Evolutionary conservation across 2,888 invertebrate species (phyloP), one percentile per base, ranked within the genome.

Genomic region (Linnaemya vulpina): DNA sequence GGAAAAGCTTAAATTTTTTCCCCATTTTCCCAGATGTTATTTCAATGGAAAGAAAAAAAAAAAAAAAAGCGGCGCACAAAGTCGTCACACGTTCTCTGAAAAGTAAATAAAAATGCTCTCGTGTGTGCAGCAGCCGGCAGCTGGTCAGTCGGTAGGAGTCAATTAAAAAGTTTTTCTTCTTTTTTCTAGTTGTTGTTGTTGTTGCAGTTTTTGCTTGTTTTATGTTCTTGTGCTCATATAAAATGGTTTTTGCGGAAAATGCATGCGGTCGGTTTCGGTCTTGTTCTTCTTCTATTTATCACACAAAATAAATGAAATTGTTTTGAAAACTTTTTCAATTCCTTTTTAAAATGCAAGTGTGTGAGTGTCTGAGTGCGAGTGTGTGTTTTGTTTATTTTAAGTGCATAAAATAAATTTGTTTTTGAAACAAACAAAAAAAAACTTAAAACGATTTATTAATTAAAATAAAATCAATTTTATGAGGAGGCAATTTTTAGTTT

Each of bases 301-400:
- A 63, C 13, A 63, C 51, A 68, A 77, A 58, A 35, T 76, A 58
- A 76, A 58, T 76, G 76, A 77, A 70, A 70, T 62, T 70, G 77
- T 70, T 77, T 68, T 22, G 11, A 20, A 62, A 78, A 78, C 25
- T 78, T 78, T 78, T 70, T 62, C 60, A 78, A 53, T 70, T 78
- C 62, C 15, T 11, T 51, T 10, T 68, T 60, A 17, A 55, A 67
- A 40, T n/a, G 9, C 4, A 15, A 38, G 38, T 63, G 67, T 63
- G 51, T 40, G 22, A 62, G 35, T 53, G 11, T 43, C 11, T 51
- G 15, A 13, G 22, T 20, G n/a, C 13, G 4, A 15, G 35, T 22
- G 22, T 46, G 15, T 20, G 22, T 63, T 62, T 63, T 20, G 62
- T 65, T 22, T 22, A 4, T 13, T 22, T 11, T 22, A 53, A 22